Base-by-base conservation (phyloP, 2,888 invertebrate species). In the Lochmaea capreae region DNA sequence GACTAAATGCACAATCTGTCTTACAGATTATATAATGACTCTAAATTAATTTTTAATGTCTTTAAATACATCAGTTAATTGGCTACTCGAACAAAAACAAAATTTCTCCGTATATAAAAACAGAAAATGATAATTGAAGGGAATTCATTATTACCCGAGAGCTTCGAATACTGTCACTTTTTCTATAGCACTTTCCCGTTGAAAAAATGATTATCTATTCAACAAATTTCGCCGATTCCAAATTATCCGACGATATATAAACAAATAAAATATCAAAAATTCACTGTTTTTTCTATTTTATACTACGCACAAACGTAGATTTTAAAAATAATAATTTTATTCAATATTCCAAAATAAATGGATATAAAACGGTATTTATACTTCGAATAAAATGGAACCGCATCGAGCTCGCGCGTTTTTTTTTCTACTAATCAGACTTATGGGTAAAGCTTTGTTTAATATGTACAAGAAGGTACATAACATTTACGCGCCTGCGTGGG, bases 381-480 rank as follows among this genome's bases (percentile, higher is more conserved):
- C 12, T 14, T 46, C 14, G 6, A 46, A 11, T 46, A 12, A 62
- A 65, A 65, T 58, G 68, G 43, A 69, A 75, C 65, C 9, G 16
- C 57, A 46, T 49, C 39, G 39, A 14, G 8, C 54, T 65, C 54
- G 58, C 46, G 18, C 67, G 54, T 58, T 65, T 67, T 46, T 46
- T 46, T 14, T 46, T 59, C 54, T 69, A 68, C 72, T 71, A 72
- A 75, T 79, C 79, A 79, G 79, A 79, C 79, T 79, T 79, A 78
- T 77, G 52, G 73, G 73, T 77, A 76, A 79, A 79, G 76, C 78
- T 79, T 79, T 74, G 58, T 74, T 76, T 67, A 67, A 22, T 71
- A 65, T 71, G 57, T 70, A 70, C 70, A 71, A 46, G 16, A 65
- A 71, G 71, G 75, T 76, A 77, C 77, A 75, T 33, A 42, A 72